Percentiles rank a stretch among this genome's conserved stretches.
phyloP scores from a whole-genome alignment of 2,113 vertebrate genomes.

The Trematomus loennbergii region DNA sequence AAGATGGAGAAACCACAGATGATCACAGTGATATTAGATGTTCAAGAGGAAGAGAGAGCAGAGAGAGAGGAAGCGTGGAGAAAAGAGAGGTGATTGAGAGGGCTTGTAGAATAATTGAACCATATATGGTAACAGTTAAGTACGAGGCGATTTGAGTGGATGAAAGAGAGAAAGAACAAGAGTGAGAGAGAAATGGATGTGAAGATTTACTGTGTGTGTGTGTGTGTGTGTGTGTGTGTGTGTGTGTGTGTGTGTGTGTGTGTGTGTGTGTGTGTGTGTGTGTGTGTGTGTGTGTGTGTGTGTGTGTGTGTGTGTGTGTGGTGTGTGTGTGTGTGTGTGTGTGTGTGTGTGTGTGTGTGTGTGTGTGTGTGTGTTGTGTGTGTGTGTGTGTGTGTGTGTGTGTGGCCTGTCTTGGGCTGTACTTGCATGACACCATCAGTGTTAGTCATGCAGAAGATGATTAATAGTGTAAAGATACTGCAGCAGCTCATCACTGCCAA shows the following conservation, averaged over 20 bases:
- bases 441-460: conserved; percentile 76
- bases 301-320: conserved; percentile 29
- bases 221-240: too few species aligned
- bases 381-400: conserved; percentile 45
- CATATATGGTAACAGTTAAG: conserved; percentile 76
- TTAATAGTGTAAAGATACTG: conserved; percentile 70
- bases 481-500: conserved; percentile 62
- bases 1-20: conserved; percentile 48
- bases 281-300: conserved; percentile 21
- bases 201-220: too few species aligned
- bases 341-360: conserved; percentile 25
- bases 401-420: conserved; percentile 59
- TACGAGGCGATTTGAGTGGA: conserved; percentile 66
- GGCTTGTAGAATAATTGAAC: conserved; percentile 70
- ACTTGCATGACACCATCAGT: conserved; percentile 70
- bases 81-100: conserved; percentile 53
- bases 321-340: conserved; percentile 24
- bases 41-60: conserved; percentile 47
- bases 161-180: conserved; percentile 60
- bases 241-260: conserved; percentile 18
- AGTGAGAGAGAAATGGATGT: conserved; percentile 65
- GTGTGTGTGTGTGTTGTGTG: conserved; percentile 24
- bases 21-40: conserved; percentile 70
- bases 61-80: conserved; percentile 25
- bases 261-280: conserved; percentile 31